Evolutionary conservation across 2,888 invertebrate genomes (phyloP).

Genomic region (Andrena camellia): DNA sequence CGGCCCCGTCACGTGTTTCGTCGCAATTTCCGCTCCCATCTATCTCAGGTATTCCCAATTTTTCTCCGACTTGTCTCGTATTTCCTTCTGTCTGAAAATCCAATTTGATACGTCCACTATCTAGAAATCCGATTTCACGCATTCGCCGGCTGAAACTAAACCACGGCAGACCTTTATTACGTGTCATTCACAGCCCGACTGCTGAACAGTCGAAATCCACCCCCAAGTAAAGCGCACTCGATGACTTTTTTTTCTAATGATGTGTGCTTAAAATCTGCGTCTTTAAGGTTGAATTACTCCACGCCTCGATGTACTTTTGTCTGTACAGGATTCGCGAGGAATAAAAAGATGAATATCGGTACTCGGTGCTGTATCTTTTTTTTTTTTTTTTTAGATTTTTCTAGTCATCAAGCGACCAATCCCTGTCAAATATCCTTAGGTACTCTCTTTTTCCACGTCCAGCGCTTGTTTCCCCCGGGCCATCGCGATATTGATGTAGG

Average conservation of each 20-base stretch:
- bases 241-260: not conserved
- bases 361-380: no score
- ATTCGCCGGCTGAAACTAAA: slow-evolving; percentile 48
- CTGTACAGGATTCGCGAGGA: no score
- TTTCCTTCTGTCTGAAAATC: slow-evolving; percentile 60
- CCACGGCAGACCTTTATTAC: slow-evolving; percentile 17
- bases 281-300: no score
- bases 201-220: not conserved
- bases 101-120: slow-evolving; percentile 64
- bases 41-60: slow-evolving; percentile 62
- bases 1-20: slow-evolving; percentile 57
- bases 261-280: no score
- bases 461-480: not conserved
- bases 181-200: slow-evolving; percentile 25
- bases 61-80: slow-evolving; percentile 55
- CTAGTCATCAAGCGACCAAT: not conserved
- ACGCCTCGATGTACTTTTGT: no score
- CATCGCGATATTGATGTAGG: slow-evolving; percentile 3
- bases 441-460: not conserved
- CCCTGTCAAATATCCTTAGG: not conserved
- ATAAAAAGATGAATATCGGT: no score
- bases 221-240: not conserved
- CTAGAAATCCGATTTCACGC: slow-evolving; percentile 56
- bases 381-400: no score
- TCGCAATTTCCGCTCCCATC: slow-evolving; percentile 69